phyloP scores from a whole-genome alignment of 2,888 invertebrate genomes.

The Teleiodes luculella region DNA sequence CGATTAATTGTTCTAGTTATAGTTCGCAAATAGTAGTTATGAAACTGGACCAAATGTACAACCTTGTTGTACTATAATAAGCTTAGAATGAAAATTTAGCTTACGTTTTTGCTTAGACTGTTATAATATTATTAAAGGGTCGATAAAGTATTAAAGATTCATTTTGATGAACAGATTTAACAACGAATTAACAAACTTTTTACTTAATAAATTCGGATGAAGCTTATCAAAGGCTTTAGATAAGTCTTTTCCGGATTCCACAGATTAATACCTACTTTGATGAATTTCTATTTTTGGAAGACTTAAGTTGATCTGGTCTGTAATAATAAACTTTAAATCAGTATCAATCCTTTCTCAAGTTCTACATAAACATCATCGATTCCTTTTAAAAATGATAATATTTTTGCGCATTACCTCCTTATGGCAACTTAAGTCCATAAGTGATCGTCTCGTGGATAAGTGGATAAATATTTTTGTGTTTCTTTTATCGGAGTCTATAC shows the following conservation, averaged over 20 bases:
- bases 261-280: neutral
- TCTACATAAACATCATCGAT: slow-evolving; percentile 44
- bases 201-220: neutral
- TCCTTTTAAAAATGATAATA: slow-evolving; percentile 56
- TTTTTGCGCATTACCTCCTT: slow-evolving; percentile 56
- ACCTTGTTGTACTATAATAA: slow-evolving; percentile 18
- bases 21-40: neutral
- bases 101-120: too few species aligned
- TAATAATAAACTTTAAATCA: slow-evolving; percentile 45
- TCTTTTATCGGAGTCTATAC: neutral
- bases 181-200: too few species aligned
- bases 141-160: too few species aligned
- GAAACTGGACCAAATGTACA: slow-evolving; percentile 13
- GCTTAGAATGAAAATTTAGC: too few species aligned
- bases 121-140: too few species aligned
- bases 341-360: slow-evolving; percentile 23
- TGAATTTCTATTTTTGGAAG: slow-evolving; percentile 16
- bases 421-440: slow-evolving; percentile 48
- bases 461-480: slow-evolving; percentile 21
- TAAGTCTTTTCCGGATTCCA: neutral
- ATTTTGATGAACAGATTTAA: too few species aligned
- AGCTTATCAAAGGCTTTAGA: slow-evolving; percentile 12
- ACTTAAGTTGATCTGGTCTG: slow-evolving; percentile 38
- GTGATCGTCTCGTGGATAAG: slow-evolving; percentile 44
- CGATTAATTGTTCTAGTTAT: neutral